Base-by-base conservation (phyloP, 2,888 invertebrate species). In the Megamerina dolium region DNA sequence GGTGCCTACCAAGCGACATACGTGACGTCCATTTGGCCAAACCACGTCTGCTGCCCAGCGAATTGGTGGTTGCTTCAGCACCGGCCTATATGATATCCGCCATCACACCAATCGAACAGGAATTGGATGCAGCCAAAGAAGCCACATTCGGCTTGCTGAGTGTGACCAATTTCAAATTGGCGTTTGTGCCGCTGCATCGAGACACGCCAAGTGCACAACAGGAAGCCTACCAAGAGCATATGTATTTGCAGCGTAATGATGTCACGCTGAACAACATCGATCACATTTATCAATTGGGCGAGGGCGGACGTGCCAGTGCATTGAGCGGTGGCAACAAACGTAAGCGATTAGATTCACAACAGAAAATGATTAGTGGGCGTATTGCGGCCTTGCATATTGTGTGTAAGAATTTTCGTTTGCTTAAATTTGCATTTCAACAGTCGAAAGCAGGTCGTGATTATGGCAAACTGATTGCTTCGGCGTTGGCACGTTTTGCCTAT, bases 91-190 rank as follows among this genome's bases (percentile, higher is more conserved):
- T 91, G 79, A 87, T 85, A 70, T 80, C 85, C 40, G 86, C 92
- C 12, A 68, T 68, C 19, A 61, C 68, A 17, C 67, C 66, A 29
- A 61, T 67, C 38, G 85, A 87, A 56, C 33, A 20, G 26, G 46
- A 48, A 17, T 26, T 36, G 17, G 52, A 49, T 37, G 48, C 33
- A 13, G 45, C 52, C 2, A 77, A 83, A 48, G 87, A 86, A 62
- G 89, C 89, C 41, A 80, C 83, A 46, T 82, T 85, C 48, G 96
- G 95, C 1, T 78, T 85, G 20, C 74, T 96, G 46, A 86, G 86
- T 63, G 83, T 94, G 48, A 95, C 95, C 46, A 95, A 93, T 75
- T 94, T 92, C 68, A 89, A 91, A 72, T 75, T 96, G 21, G 85
- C 89, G 20, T 94, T 94, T 74, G 81, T 90, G 42, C 86, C 88